A percentile compares a stretch with the other conserved stretches of the same genome.
These are phyloP conservation scores for Chlorospingus semifuscus DNA, from an alignment of 2,797 vertebrate genomes.

Conservation along the genomic window DNA sequence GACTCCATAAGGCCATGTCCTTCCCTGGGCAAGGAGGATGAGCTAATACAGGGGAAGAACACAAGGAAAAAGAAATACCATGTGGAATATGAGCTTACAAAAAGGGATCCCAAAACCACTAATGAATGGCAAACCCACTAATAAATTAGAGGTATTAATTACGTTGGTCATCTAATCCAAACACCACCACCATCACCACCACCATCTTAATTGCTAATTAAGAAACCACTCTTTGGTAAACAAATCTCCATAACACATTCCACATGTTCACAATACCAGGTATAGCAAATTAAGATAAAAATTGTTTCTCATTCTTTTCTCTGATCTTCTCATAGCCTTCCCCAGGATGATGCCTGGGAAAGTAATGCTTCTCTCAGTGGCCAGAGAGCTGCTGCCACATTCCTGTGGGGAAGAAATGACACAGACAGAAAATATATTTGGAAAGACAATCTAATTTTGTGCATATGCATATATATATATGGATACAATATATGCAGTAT, in stretches of 20 bases:
- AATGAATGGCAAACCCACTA: not conserved
- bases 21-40: not conserved
- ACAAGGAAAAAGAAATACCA: not conserved
- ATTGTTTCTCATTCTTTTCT: not conserved
- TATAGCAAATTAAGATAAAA: not conserved
- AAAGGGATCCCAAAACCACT: not conserved
- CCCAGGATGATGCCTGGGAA: not conserved
- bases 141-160: not conserved
- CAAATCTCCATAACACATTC: not conserved
- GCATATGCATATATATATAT: not conserved
- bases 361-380: not conserved
- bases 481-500: not conserved
- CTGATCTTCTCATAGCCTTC: not conserved
- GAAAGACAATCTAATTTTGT: conserved; percentile 38
- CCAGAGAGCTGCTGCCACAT: not conserved
- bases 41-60: not conserved
- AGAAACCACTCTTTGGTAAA: not conserved
- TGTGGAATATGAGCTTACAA: not conserved
- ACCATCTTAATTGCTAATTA: not conserved
- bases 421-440: conserved; percentile 22
- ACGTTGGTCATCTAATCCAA: not conserved
- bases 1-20: not conserved
- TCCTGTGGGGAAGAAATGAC: not conserved
- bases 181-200: not conserved
- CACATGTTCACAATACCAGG: not conserved